Evolutionary conservation across 2,888 invertebrate species (phyloP).

Genomic region (Eupsilia transversa): DNA sequence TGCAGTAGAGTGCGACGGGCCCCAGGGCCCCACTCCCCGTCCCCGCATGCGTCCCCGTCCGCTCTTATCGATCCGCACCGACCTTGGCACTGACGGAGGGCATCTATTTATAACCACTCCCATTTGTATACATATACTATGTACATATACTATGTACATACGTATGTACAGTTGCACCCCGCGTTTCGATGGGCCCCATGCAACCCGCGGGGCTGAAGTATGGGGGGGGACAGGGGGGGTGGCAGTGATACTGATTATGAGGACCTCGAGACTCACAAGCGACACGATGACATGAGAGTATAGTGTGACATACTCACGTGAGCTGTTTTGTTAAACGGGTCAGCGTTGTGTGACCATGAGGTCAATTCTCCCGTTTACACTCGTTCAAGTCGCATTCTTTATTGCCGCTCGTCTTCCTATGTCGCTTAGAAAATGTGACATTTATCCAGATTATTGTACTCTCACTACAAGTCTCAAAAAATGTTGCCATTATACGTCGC

Average conservation of each 20-base stretch:
- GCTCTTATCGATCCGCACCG: conserved; percentile 74
- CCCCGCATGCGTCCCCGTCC: background rate
- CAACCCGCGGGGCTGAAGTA: background rate
- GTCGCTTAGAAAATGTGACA: no score
- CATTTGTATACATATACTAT: no score
- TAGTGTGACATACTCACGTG: conserved; percentile 17
- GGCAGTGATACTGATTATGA: conserved; percentile 37
- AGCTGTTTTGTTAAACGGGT: conserved; percentile 29
- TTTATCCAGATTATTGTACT: no score
- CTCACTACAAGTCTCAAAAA: no score
- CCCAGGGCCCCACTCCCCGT: background rate
- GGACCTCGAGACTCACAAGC: conserved; percentile 19
- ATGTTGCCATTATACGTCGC: no score
- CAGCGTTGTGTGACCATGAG: conserved; percentile 11
- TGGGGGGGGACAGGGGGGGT: background rate
- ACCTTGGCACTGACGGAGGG: conserved; percentile 86
- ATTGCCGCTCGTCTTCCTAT: no score
- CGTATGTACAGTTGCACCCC: conserved; percentile 39
- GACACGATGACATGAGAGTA: no score
- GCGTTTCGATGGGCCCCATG: background rate
- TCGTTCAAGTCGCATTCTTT: no score
- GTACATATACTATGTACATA: no score
- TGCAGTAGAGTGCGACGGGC: background rate
- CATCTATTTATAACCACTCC: conserved; percentile 78
- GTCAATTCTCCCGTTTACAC: no score